A percentile compares a stretch with the other conserved stretches of the same genome.
Evolutionary conservation across 1,140 invertebrate genomes (phyloP).

Genomic region (Drosophila ananassae): DNA sequence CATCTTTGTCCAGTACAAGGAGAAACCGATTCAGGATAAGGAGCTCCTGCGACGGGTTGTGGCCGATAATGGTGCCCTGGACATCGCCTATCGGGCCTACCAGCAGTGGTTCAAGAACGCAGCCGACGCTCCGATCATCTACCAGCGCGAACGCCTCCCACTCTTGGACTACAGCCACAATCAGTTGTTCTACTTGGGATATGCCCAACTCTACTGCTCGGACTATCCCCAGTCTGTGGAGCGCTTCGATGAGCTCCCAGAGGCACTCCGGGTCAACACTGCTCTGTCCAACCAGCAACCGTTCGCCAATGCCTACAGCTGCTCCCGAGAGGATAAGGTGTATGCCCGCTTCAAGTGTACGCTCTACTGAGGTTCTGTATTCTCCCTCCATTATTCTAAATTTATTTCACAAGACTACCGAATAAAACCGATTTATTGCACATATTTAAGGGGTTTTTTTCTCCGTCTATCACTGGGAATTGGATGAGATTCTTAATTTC

Average conservation of each 20-base stretch:
- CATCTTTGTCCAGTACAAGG: slow-evolving; percentile 52
- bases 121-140: slow-evolving; percentile 80
- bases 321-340: slow-evolving; percentile 89
- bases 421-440: slow-evolving; percentile 32
- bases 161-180: slow-evolving; percentile 91
- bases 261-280: slow-evolving; percentile 90
- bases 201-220: slow-evolving; percentile 88
- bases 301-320: slow-evolving; percentile 90
- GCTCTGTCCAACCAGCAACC: slow-evolving; percentile 93
- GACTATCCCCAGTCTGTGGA: slow-evolving; percentile 68
- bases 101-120: slow-evolving; percentile 85
- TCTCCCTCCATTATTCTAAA: slow-evolving; percentile 1
- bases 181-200: slow-evolving; percentile 96
- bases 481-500: neutral
- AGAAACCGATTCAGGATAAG: slow-evolving; percentile 85
- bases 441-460: neutral
- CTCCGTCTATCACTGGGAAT: neutral
- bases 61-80: slow-evolving; percentile 96
- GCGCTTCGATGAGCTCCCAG: slow-evolving; percentile 85
- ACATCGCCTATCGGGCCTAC: slow-evolving; percentile 95
- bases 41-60: slow-evolving; percentile 91
- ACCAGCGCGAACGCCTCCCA: slow-evolving; percentile 88
- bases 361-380: slow-evolving; percentile 33
- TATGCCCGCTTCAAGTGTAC: slow-evolving; percentile 92
- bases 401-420: slow-evolving; percentile 15